phyloP scores from a whole-genome alignment of 64 coral and sea anemone species.

The Actinia equina region DNA sequence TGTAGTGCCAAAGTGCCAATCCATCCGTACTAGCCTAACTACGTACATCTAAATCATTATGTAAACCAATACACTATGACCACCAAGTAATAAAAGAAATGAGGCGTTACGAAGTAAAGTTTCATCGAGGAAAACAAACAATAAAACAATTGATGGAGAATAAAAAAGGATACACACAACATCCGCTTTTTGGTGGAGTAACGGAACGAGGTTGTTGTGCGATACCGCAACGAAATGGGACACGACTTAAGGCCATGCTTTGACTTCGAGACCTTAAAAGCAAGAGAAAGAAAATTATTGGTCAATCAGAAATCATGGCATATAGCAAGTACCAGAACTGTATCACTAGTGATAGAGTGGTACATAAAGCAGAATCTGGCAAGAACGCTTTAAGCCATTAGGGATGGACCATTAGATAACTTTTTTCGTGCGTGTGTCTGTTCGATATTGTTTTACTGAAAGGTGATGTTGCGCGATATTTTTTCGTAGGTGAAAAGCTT shows the following conservation, averaged over 20 bases:
- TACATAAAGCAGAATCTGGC: too few species aligned
- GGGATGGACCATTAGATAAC: too few species aligned
- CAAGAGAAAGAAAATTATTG: not conserved
- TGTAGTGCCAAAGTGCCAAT: too few species aligned
- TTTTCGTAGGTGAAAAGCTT: too few species aligned
- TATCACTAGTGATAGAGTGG: too few species aligned
- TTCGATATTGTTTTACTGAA: too few species aligned
- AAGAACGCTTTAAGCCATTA: too few species aligned
- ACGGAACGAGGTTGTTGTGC: conserved; percentile 42
- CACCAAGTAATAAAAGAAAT: too few species aligned
- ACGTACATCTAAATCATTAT: not conserved
- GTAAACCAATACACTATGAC: too few species aligned
- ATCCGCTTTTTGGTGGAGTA: conserved; percentile 70
- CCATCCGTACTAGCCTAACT: not conserved
- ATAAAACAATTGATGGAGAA: not conserved
- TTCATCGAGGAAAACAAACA: not conserved
- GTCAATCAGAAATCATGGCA: not conserved
- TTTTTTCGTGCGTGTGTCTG: too few species aligned
- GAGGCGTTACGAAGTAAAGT: too few species aligned
- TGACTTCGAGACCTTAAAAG: conserved; percentile 30
- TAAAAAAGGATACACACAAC: conserved; percentile 90
- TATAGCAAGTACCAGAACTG: not conserved
- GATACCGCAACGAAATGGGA: conserved; percentile 94
- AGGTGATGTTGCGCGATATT: too few species aligned
- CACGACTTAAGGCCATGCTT: conserved; percentile 26